phyloP scores from a whole-genome alignment of 2,888 invertebrate species.

The Blomia tropicalis region DNA sequence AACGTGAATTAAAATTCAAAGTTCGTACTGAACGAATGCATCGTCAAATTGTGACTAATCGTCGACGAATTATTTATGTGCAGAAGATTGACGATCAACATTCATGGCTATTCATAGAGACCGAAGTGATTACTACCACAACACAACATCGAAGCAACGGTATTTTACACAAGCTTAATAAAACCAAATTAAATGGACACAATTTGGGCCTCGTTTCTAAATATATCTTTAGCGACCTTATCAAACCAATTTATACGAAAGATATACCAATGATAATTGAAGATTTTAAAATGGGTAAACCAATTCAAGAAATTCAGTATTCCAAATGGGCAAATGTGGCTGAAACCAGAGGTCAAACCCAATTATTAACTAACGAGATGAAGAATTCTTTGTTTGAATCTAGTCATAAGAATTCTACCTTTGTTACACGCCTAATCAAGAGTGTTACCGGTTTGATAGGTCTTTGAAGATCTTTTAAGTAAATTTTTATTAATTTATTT shows the following conservation, averaged over 20 bases:
- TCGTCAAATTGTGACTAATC: not conserved
- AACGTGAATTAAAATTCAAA: not conserved
- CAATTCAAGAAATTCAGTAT: not conserved
- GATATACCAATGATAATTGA: not conserved
- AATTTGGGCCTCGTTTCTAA: not conserved
- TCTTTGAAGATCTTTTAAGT: not conserved
- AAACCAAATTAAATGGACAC: not conserved
- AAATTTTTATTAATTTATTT: not conserved
- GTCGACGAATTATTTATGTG: not conserved
- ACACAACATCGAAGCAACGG: not conserved
- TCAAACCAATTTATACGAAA: not conserved
- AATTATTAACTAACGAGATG: not conserved
- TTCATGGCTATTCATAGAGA: not conserved
- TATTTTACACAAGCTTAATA: not conserved
- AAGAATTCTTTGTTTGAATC: not conserved
- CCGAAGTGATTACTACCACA: not conserved
- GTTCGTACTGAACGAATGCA: not conserved
- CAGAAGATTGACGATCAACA: not conserved
- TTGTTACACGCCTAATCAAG: not conserved
- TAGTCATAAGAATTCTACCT: not conserved
- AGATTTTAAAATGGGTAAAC: not conserved
- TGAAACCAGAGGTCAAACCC: not conserved
- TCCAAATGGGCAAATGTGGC: not conserved
- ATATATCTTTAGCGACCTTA: not conserved
- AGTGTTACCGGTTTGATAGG: constrained; percentile 6